phyloP scores from a whole-genome alignment of 1,140 invertebrate genomes.

The Drosophila sp. region DNA sequence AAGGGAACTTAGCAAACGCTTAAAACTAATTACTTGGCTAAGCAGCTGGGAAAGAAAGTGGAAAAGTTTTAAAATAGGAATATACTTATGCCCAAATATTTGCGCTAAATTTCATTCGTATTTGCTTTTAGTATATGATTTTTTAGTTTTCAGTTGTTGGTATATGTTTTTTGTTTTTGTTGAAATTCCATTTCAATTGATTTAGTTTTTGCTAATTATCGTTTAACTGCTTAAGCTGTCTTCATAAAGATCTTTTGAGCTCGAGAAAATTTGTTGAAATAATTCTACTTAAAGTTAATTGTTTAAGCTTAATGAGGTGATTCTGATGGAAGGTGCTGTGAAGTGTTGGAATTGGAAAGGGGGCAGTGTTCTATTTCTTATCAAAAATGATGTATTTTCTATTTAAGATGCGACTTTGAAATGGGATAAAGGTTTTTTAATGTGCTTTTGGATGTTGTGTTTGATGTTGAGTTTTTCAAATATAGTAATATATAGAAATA shows the following conservation, averaged over 20 bases:
- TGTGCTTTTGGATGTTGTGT: conserved; percentile 5
- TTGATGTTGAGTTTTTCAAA: neutral
- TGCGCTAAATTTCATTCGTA: conserved; percentile 54
- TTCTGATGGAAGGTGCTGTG: neutral
- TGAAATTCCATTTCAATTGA: conserved; percentile 75
- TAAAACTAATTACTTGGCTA: conserved; percentile 57
- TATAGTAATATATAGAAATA: conserved; percentile 31
- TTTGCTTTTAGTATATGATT: conserved; percentile 37
- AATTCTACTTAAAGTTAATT: conserved; percentile 74
- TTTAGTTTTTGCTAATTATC: conserved; percentile 56
- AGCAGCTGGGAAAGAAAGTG: conserved; percentile 39
- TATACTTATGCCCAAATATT: conserved; percentile 69
- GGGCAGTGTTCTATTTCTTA: conserved; percentile 67
- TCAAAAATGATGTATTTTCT: neutral
- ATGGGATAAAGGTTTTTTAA: conserved; percentile 8
- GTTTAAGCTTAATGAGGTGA: conserved; percentile 40
- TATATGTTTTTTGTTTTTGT: conserved; percentile 43
- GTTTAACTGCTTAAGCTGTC: conserved; percentile 55
- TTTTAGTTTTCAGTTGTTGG: conserved; percentile 36
- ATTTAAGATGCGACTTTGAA: conserved; percentile 49
- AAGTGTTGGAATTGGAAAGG: neutral
- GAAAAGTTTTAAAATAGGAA: neutral
- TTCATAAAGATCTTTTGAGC: conserved; percentile 65
- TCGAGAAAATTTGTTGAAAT: conserved; percentile 54
- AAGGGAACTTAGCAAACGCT: conserved; percentile 44